Conservation (phyloP, 2,888 invertebrate species). For the Drosophila aldrichi region DNA sequence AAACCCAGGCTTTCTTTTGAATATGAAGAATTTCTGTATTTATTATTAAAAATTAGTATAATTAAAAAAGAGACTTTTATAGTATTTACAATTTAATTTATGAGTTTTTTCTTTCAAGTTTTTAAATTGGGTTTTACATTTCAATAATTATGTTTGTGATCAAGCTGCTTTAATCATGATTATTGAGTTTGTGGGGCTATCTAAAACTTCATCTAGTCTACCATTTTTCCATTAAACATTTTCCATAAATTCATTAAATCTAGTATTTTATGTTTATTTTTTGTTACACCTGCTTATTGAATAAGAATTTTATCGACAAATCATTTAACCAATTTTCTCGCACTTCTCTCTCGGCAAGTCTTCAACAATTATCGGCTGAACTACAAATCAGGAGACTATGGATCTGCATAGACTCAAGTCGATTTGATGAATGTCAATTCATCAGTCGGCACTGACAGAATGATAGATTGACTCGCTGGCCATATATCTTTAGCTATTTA, state of each 20-base stretch:
- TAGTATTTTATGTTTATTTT: not conserved
- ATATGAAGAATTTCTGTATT: no score
- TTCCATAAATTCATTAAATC: not conserved
- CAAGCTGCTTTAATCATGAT: no score
- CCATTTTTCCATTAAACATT: no score
- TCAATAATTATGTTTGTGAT: no score
- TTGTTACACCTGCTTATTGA: not conserved
- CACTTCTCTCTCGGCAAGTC: constrained; percentile 4
- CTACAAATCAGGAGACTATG: not conserved
- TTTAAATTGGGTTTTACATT: no score
- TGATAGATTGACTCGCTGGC: constrained; percentile 36
- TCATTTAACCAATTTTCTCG: not conserved
- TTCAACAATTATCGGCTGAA: constrained; percentile 13
- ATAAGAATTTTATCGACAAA: not conserved
- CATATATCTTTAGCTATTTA: constrained; percentile 65
- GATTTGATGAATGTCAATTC: constrained; percentile 57
- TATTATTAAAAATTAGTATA: no score
- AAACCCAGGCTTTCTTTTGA: no score
- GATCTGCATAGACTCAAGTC: constrained; percentile 37
- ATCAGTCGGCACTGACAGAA: constrained; percentile 38
- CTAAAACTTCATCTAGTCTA: no score
- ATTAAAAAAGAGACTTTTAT: no score
- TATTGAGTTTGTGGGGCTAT: no score
- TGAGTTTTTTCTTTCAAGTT: no score
- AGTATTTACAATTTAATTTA: no score